Evolutionary conservation across 2,113 vertebrate species (phyloP).

Genomic region (Dendropsophus ebraccatus): DNA sequence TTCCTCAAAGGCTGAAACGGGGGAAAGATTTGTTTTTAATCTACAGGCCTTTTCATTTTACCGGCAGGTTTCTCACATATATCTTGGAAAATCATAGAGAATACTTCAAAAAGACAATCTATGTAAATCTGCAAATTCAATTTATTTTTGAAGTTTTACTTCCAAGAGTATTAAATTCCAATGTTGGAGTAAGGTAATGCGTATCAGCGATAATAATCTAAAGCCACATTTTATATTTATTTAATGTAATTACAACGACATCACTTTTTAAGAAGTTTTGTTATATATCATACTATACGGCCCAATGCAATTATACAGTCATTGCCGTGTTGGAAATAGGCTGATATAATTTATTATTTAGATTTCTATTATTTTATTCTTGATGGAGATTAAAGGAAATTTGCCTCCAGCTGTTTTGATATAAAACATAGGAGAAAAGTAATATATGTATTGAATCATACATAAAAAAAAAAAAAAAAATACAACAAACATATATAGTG

Average conservation of each 20-base stretch:
- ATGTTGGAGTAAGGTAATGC: neutral
- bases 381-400: neutral
- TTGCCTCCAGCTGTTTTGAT: too few species aligned
- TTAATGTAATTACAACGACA: neutral
- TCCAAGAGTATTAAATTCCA: constrained; percentile 24
- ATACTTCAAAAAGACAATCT: constrained; percentile 50
- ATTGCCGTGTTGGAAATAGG: neutral
- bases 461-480: too few species aligned
- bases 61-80: constrained; percentile 3
- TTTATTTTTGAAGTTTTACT: constrained; percentile 42
- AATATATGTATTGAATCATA: too few species aligned
- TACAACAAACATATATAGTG: too few species aligned
- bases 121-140: constrained; percentile 27
- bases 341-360: neutral
- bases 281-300: neutral
- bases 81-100: constrained; percentile 10
- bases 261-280: neutral
- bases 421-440: too few species aligned
- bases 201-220: neutral
- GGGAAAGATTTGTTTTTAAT: constrained; percentile 16
- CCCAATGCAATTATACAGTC: neutral
- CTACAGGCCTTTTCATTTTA: neutral
- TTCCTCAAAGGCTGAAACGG: constrained; percentile 31
- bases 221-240: constrained; percentile 1
- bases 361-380: neutral